Evolutionary conservation across 2,113 vertebrate genomes (phyloP), one percentile per base, ranked within the genome.

Genomic region (Oxyura jamaicensis): DNA sequence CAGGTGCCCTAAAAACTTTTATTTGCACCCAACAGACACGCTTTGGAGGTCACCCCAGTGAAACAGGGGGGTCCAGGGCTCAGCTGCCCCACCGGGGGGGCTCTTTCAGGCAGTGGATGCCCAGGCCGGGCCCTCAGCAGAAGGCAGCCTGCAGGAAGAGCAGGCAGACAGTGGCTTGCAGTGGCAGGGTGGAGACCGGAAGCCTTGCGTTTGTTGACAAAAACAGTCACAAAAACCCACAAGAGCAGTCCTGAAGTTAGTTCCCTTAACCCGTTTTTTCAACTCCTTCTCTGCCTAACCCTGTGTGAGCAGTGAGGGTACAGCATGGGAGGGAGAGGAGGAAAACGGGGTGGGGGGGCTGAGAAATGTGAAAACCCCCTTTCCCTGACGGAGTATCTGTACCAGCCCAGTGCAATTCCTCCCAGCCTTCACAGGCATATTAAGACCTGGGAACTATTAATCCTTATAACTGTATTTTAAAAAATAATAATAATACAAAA

Each of bases 141-240:
- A 97, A 96, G 98, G 98, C 97, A 52, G 95, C 88, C 19, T 5
- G 0, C 0, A 1, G 93, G 19, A 96, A 96, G 95, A 80, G 55
- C 96, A 93, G 90, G 96, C 97, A 97, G 41, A 53, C 55, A 31
- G 96, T 35, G 68, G 97, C 97, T 95, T 97, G 97, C 79, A 96
- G 97, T 46, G 13, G 90, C 77, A 88, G 81, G 94, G 95, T 48
- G 63, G 68, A 74, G 93, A 96, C 76, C 75, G 92, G 95, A 97
- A 98, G 94, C 69, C 76, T 95, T 84, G 74, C 10, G 44, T 71
- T 68, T 66, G 25, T 90, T 93, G 96, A 96, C 26, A 78, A 95
- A 97, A 96, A 83, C 3, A 7, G 26, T 59, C 31, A 60, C 52
- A 81, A 83, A 75, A 35, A 8, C 1, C 9, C 6, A 3, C 1